phyloP scores from a whole-genome alignment of 2,888 invertebrate genomes.

The Bellardia pandia region DNA sequence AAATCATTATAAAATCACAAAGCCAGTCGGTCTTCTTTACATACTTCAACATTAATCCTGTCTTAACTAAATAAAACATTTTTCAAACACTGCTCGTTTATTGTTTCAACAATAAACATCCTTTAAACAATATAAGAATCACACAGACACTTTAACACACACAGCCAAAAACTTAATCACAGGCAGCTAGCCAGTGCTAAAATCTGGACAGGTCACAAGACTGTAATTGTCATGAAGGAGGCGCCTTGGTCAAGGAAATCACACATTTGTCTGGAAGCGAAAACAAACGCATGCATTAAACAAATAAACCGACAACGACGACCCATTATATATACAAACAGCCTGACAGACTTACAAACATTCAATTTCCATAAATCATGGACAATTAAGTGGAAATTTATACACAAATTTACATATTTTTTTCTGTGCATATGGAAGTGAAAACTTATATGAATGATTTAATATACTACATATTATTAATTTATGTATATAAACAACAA shows the following conservation, averaged over 20 bases:
- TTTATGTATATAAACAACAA: neutral
- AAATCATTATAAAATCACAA: too few species aligned
- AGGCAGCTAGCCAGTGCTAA: neutral
- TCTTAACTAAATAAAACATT: neutral
- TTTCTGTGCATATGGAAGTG: neutral
- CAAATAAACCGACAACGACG: neutral
- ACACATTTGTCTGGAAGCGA: constrained; percentile 50
- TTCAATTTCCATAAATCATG: constrained; percentile 61
- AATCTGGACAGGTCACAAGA: constrained; percentile 75
- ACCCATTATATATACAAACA: neutral
- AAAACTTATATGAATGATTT: constrained; percentile 14
- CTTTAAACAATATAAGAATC: constrained; percentile 18
- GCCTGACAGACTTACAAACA: constrained; percentile 42
- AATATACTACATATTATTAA: constrained; percentile 1
- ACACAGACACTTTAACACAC: neutral
- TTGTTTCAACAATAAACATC: neutral
- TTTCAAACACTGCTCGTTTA: constrained; percentile 14
- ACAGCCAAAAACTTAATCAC: neutral
- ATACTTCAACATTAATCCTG: too few species aligned
- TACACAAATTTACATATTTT: constrained; percentile 21
- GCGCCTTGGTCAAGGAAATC: constrained; percentile 35
- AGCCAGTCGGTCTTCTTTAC: too few species aligned
- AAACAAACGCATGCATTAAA: constrained; percentile 30
- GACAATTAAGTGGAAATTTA: constrained; percentile 59
- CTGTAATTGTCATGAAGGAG: constrained; percentile 34